phyloP scores from a whole-genome alignment of 2,888 invertebrate genomes.

The Cybosia mesomella region DNA sequence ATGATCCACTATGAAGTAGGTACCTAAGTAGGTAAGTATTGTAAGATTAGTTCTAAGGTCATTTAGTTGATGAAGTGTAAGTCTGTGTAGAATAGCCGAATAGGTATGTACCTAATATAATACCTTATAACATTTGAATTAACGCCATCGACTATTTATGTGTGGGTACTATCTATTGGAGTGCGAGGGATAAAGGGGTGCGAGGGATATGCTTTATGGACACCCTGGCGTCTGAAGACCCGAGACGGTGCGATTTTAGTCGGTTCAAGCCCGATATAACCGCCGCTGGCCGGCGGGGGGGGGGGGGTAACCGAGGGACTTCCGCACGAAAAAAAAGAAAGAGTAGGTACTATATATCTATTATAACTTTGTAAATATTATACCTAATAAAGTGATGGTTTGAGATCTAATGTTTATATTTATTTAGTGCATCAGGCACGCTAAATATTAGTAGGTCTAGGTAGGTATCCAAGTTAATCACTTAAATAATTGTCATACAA shows the following conservation, averaged over 20 bases:
- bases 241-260: too few species aligned
- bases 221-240: too few species aligned
- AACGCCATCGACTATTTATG: neutral
- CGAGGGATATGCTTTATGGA: too few species aligned
- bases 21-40: neutral
- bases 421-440: neutral
- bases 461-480: too few species aligned
- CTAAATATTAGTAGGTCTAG: neutral
- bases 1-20: neutral
- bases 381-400: neutral
- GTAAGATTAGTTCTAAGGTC: neutral
- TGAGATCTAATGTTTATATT: neutral
- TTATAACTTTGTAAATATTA: neutral
- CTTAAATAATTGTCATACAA: too few species aligned
- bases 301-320: too few species aligned
- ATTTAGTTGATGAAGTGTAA: neutral
- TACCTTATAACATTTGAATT: neutral
- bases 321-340: too few species aligned
- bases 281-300: too few species aligned
- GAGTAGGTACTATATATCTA: neutral
- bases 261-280: too few species aligned
- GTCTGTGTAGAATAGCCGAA: neutral
- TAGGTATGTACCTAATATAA: neutral
- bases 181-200: too few species aligned
- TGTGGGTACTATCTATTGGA: too few species aligned